Evolutionary conservation across 2,888 invertebrate genomes (phyloP).

Genomic region (Bibio marci): DNA sequence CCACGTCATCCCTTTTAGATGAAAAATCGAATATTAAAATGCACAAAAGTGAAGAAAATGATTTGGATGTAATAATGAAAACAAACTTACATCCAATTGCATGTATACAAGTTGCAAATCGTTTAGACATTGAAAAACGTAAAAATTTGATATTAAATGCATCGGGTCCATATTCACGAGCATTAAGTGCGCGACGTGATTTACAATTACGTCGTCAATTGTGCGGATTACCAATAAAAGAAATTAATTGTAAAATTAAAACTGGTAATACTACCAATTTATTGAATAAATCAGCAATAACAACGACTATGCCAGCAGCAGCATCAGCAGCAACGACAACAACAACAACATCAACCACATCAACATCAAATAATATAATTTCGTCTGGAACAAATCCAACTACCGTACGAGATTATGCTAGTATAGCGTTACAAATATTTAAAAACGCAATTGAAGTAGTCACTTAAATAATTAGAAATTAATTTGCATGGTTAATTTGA

Average conservation of each 20-base stretch:
- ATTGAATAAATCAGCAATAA: no score
- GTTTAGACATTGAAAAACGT: conserved; percentile 40
- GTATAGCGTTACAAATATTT: conserved; percentile 22
- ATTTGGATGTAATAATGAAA: conserved; percentile 7
- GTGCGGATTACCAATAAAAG: conserved; percentile 43
- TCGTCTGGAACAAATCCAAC: background rate
- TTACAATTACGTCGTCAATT: conserved; percentile 53
- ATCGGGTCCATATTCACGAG: conserved; percentile 59
- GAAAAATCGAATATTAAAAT: conserved; percentile 13
- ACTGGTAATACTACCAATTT: no score
- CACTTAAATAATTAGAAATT: background rate
- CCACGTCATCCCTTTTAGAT: no score
- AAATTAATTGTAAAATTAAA: background rate
- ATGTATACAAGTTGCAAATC: conserved; percentile 40
- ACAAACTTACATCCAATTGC: conserved; percentile 27
- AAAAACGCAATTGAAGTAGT: conserved; percentile 14
- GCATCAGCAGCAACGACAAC: no score
- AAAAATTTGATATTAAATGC: conserved; percentile 47
- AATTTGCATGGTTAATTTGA: background rate
- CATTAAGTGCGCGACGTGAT: conserved; percentile 64
- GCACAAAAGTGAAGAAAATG: conserved; percentile 12
- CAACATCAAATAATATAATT: no score
- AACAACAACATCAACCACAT: no score
- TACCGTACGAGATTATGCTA: conserved; percentile 2
- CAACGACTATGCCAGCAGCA: no score